Evolutionary conservation across 2,888 invertebrate species (phyloP), one percentile per base, ranked within the genome.

Genomic region (Pseudococcus viburni): DNA sequence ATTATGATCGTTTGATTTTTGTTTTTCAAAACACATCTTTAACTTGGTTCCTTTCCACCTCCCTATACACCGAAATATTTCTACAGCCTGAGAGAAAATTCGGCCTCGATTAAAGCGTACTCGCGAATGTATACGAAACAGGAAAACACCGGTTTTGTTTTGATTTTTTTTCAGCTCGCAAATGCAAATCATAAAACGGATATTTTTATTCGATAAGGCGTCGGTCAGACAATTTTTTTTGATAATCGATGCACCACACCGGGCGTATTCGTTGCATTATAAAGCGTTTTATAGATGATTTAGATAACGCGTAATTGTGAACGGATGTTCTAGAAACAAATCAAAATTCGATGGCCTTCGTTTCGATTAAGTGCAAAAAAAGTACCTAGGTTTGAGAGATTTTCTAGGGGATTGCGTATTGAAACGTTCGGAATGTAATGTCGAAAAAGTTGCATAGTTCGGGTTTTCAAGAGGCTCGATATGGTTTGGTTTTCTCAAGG

Each of bases 21-120:
- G 26, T 33, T 33, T 33, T 33, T 33, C 26, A 77, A 77, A 51
- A 51, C 11, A 17, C 17, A 51, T 17, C 51, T 51, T 15, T 5
- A 51, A 0, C 4, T 51, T 1, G 51, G 1, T 17, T 51, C 4
- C 11, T 12, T 17, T 51, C 15, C 46, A 15, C 15, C 17, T 0
- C 15, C 15, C 51, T 8, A 51, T 5, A 33, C 26, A 33, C 26
- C 51, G 17, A 51, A 17, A 7, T 15, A 15, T 51, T 59, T 64
- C 64, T 6, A 22, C 64, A 64, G 22, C 64, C 64, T 22, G 64
- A 22, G 12, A 64, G 64, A 64, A 64, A 64, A 64, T 22, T 64
- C 64, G 64, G 19, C 64, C 64, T 64, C 64, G 64, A 64, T 64
- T 51, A 17, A 64, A 64, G 12, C 64, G 19, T 51, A 51, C 51